Conservation (phyloP, 2,888 invertebrate genomes). For the Elmis aenea region DNA sequence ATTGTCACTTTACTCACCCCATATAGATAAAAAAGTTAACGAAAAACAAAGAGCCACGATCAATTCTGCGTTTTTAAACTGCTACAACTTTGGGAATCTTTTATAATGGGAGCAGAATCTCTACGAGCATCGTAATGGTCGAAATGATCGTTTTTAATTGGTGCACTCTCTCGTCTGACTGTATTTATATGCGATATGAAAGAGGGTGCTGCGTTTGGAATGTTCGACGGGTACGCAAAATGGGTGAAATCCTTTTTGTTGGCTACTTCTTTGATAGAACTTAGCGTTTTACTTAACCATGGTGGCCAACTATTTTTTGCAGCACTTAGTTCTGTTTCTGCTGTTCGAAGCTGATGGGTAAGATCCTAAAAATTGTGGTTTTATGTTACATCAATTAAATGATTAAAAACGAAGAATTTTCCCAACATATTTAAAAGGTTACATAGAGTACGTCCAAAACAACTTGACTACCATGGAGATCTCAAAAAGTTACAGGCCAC, state of each 20-base stretch:
- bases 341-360: conserved; percentile 82
- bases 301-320: conserved; percentile 77
- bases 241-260: conserved; percentile 52
- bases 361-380: conserved; percentile 74
- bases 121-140: conserved; percentile 33
- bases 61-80: conserved; percentile 39
- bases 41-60: conserved; percentile 21
- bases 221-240: conserved; percentile 36
- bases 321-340: conserved; percentile 69
- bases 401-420: too few relatives aligned
- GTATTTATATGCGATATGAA: conserved; percentile 45
- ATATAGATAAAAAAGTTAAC: too few relatives aligned
- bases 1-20: too few relatives aligned
- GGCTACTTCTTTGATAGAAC: conserved; percentile 67
- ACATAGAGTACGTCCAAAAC: too few relatives aligned
- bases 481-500: too few relatives aligned
- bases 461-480: too few relatives aligned
- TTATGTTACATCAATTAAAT: too few relatives aligned
- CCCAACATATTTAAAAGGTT: too few relatives aligned
- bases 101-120: conserved; percentile 42
- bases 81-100: conserved; percentile 47
- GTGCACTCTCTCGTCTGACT: conserved; percentile 49
- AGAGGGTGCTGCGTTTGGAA: conserved; percentile 35
- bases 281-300: conserved; percentile 92
- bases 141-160: conserved; percentile 34